phyloP scores from a whole-genome alignment of 2,113 vertebrate genomes.

The Hepsetus odoe region DNA sequence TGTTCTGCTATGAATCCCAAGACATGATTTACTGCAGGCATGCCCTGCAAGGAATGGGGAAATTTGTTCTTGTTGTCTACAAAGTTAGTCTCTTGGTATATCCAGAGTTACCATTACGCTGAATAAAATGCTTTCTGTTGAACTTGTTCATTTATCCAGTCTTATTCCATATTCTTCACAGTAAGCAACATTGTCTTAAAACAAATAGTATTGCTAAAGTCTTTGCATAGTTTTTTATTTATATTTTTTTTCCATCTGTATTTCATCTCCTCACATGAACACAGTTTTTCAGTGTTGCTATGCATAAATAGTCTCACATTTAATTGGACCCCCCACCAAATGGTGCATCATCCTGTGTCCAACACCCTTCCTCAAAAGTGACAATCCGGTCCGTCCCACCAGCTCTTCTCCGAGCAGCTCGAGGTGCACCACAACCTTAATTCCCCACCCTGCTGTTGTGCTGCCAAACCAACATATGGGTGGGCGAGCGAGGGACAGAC shows the following conservation, averaged over 20 bases:
- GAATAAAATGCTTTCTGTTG: background rate
- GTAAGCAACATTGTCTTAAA: background rate
- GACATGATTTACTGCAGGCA: conserved; percentile 55
- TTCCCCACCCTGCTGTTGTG: conserved; percentile 57
- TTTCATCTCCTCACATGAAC: background rate
- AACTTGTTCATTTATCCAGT: conserved; percentile 2
- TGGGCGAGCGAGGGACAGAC: conserved; percentile 43
- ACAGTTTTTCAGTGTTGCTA: background rate
- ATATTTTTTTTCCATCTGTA: background rate
- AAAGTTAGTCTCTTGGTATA: background rate
- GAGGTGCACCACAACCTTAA: conserved; percentile 17
- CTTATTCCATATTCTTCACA: background rate
- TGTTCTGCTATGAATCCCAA: conserved; percentile 48
- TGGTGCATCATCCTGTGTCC: no score
- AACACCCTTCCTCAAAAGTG: conserved; percentile 60
- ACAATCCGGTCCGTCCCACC: conserved; percentile 69
- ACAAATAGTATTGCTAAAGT: background rate
- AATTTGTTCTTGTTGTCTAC: background rate
- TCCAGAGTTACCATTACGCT: background rate
- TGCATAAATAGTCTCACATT: no score
- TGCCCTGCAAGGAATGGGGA: conserved; percentile 27
- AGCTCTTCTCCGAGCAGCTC: conserved; percentile 66
- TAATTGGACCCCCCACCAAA: no score
- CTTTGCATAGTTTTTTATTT: background rate
- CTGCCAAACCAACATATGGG: conserved; percentile 62